phyloP scores from a whole-genome alignment of 2,797 vertebrate species.

The Uromys caudimaculatus region DNA sequence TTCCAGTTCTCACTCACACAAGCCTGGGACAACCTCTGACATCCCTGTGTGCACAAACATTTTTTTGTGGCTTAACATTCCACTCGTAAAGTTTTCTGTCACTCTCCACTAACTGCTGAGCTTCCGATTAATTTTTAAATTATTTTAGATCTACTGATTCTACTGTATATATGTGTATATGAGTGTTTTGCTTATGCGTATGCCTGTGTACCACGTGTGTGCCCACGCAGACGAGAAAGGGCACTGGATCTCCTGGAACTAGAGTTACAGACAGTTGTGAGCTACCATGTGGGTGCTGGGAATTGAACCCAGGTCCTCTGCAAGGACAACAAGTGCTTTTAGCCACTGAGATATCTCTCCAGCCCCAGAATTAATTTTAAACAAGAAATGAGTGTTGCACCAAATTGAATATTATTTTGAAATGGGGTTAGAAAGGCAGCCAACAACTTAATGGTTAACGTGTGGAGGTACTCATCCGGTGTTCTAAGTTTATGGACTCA shows the following conservation, averaged over 20 bases:
- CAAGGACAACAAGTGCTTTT: background rate
- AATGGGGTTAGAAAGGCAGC: background rate
- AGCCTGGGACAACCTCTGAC: background rate
- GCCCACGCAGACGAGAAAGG: background rate
- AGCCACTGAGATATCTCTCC: background rate
- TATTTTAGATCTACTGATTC: background rate
- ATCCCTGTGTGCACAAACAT: background rate
- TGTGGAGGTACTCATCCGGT: background rate
- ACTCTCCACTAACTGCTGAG: background rate
- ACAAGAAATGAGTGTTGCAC: background rate
- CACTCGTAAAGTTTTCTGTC: slow-evolving; percentile 31
- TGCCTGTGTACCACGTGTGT: background rate
- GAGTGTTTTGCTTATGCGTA: background rate
- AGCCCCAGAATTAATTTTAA: slow-evolving; percentile 15
- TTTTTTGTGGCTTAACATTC: slow-evolving; percentile 44
- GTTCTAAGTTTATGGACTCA: slow-evolving; percentile 4
- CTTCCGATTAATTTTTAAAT: slow-evolving; percentile 22
- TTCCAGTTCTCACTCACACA: background rate
- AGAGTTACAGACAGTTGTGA: background rate
- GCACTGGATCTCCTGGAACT: background rate
- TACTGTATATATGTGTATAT: background rate
- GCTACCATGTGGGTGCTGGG: no score
- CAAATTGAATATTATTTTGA: slow-evolving; percentile 5
- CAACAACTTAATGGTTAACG: background rate
- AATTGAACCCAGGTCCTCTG: background rate